Percentiles rank a stretch among this genome's conserved stretches.
phyloP scores from a whole-genome alignment of 2,113 vertebrate genomes.

The Cavia aperea region DNA sequence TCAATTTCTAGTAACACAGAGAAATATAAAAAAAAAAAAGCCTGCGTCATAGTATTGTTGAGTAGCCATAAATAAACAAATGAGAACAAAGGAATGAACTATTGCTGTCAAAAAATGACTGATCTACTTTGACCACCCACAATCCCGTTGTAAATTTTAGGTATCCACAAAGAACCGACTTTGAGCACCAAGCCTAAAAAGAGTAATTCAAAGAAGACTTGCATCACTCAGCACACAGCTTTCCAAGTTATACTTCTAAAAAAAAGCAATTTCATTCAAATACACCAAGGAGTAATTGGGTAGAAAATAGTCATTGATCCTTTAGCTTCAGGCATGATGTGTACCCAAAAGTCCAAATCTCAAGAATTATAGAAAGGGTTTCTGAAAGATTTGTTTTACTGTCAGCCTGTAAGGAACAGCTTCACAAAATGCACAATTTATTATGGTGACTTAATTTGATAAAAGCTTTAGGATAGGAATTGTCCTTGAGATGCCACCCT shows the following conservation, averaged over 20 bases:
- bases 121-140: background rate
- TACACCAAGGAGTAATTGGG: background rate
- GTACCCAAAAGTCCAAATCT: background rate
- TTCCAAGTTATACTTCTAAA: background rate
- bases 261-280: conserved; percentile 11
- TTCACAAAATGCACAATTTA: background rate
- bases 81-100: conserved; percentile 5
- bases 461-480: background rate
- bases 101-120: background rate
- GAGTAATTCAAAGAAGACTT: background rate
- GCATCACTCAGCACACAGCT: background rate
- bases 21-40: background rate
- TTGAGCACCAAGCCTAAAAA: background rate
- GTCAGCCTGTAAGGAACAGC: background rate
- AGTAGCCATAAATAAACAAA: conserved; percentile 40
- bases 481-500: background rate
- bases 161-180: background rate
- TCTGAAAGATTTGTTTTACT: background rate
- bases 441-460: background rate
- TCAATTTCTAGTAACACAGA: background rate
- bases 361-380: conserved; percentile 16
- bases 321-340: background rate
- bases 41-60: background rate
- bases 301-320: conserved; percentile 13
- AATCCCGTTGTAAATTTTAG: background rate